These are phyloP conservation scores for Dipodomys spectabilis DNA, from an alignment of 2,113 vertebrate genomes.

Conservation along the genomic window DNA sequence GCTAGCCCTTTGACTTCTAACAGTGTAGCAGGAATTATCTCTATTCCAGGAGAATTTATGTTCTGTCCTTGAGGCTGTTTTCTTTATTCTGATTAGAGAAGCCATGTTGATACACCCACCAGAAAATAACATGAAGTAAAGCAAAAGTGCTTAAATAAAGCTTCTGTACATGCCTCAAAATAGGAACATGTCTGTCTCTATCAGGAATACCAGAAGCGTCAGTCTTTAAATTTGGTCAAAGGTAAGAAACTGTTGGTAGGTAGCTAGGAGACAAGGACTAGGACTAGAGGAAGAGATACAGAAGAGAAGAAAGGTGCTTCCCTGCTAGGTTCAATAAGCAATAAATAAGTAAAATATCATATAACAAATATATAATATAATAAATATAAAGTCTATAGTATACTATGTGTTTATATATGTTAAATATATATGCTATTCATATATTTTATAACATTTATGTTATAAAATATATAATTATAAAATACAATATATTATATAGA, in stretches of 20 bases:
- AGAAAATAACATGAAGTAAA: slow-evolving; percentile 48
- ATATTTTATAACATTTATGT: no score
- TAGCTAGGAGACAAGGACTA: background rate
- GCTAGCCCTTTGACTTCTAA: background rate
- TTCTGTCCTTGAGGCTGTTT: background rate
- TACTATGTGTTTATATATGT: no score
- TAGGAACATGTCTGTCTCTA: background rate
- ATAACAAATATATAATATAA: no score
- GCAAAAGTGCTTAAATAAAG: slow-evolving; percentile 11
- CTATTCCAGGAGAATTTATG: background rate
- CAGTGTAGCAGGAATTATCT: background rate
- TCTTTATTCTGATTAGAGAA: slow-evolving; percentile 17
- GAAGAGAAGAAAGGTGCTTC: background rate
- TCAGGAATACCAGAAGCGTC: background rate
- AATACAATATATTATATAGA: no score
- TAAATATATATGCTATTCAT: no score
- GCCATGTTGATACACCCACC: background rate
- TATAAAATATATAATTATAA: no score
- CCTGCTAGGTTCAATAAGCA: slow-evolving; percentile 40
- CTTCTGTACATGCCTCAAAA: background rate
- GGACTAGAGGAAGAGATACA: background rate
- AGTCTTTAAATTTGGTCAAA: slow-evolving; percentile 15
- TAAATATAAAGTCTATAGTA: no score
- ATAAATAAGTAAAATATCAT: background rate
- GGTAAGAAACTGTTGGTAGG: slow-evolving; percentile 4